A percentile compares a stretch with the other conserved stretches of the same genome.
These are phyloP conservation scores for Micrastur ruficollis DNA, from an alignment of 2,797 vertebrate species.

Conservation along the genomic window DNA sequence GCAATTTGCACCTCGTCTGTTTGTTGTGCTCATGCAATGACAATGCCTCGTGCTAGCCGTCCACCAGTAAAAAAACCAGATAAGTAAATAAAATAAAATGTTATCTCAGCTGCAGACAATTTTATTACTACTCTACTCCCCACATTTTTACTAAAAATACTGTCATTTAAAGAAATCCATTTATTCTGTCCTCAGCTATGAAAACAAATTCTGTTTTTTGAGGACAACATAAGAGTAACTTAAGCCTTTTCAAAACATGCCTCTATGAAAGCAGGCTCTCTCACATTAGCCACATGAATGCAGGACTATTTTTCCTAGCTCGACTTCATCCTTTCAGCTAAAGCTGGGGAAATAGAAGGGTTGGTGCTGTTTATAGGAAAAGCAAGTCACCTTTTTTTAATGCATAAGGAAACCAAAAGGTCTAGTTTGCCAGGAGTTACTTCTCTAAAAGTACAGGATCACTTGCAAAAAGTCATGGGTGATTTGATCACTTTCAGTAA, in stretches of 20 bases:
- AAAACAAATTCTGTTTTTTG: slow-evolving; percentile 25
- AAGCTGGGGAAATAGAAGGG: background rate
- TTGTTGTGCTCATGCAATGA: background rate
- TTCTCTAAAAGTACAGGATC: background rate
- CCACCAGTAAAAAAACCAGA: background rate
- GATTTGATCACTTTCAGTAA: background rate
- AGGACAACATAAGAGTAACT: slow-evolving; percentile 34
- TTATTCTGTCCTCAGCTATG: slow-evolving; percentile 40
- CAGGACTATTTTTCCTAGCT: background rate
- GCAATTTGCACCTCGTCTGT: background rate
- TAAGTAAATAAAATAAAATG: slow-evolving; percentile 46
- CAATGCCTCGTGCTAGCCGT: background rate
- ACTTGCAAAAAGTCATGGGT: background rate
- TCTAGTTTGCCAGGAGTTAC: background rate
- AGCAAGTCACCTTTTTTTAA: background rate
- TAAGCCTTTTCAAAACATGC: slow-evolving; percentile 49
- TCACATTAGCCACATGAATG: background rate
- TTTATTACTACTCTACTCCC: slow-evolving; percentile 23
- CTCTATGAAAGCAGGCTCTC: slow-evolving; percentile 3
- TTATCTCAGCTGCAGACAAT: slow-evolving; percentile 56
- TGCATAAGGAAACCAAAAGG: background rate
- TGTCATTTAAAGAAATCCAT: slow-evolving; percentile 29
- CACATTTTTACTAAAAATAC: slow-evolving; percentile 44
- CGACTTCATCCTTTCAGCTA: background rate
- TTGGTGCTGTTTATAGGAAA: background rate